Base-by-base conservation (phyloP, 1,140 invertebrate genomes). In the Ylistrum balloti region DNA sequence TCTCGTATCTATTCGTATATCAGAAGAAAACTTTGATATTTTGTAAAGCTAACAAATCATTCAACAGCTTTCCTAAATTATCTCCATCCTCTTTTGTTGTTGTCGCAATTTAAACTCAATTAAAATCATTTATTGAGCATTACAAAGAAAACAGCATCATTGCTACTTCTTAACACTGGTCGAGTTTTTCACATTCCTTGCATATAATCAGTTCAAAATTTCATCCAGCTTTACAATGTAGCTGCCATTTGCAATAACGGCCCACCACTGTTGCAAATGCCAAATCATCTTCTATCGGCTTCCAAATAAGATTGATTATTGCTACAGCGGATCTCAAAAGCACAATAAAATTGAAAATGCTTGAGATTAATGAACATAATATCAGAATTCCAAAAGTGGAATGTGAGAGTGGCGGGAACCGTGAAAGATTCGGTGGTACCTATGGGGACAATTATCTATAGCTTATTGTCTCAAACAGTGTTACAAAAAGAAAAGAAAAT, bases 91-190 rank as follows among this genome's bases (percentile, higher is more conserved):
- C 22, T 74, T 74, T 74, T n/a, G 56, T 28, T 74, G 56, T 74
- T 74, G 56, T 74, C 56, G 56, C 56, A 74, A 74, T 74, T 74
- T 74, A 74, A 74, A 74, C 56, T 74, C 56, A 74, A 74, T 74
- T 74, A 74, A 74, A 74, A 74, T 22, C 56, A 74, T 74, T 74
- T 74, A 74, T 74, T 74, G 56, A 74, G 56, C 56, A 74, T 74
- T n/a, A 74, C 56, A 74, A 28, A 9, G 56, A 74, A 28, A 74
- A 74, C 56, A 74, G 56, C 56, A n/a, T 74, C 56, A 5, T 74
- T 74, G n/a, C 56, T 74, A 74, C 56, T 28, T 74, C 56, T 74
- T 74, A 74, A 74, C 56, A 74, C 22, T 28, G 56, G n/a, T 3
- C 56, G 28, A 74, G 20, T 74, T 74, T 28, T 74, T 74, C 41